These are phyloP conservation scores for Luehdorfia chinensis DNA, from an alignment of 1,140 invertebrate genomes.

Conservation along the genomic window DNA sequence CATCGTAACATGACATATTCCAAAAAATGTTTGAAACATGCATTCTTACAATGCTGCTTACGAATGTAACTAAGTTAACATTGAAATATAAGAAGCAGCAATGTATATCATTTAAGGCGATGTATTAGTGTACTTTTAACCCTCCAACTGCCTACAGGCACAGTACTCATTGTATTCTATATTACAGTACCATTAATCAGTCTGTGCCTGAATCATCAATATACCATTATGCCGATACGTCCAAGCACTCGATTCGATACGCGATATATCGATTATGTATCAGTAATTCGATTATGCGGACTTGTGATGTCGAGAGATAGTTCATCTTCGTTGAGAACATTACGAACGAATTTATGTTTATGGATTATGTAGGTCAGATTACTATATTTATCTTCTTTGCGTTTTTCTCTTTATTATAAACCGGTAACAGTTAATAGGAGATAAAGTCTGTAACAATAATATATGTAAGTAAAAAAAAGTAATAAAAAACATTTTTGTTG, in stretches of 20 bases:
- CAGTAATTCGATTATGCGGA: constrained; percentile 67
- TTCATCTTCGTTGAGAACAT: constrained; percentile 53
- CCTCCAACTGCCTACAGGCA: constrained; percentile 36
- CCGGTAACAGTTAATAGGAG: too few relatives aligned
- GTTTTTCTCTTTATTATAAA: not conserved
- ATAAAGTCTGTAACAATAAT: too few relatives aligned
- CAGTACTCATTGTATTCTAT: constrained; percentile 59
- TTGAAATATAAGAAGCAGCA: constrained; percentile 17
- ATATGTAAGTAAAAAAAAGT: too few relatives aligned
- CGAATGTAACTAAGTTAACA: not conserved
- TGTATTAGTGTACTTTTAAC: constrained; percentile 21
- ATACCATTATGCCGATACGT: constrained; percentile 71
- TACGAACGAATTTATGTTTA: constrained; percentile 47
- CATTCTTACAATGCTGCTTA: constrained; percentile 29
- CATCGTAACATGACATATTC: constrained; percentile 26
- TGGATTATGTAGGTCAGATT: constrained; percentile 24
- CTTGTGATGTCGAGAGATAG: constrained; percentile 49
- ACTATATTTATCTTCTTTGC: not conserved
- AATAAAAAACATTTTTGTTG: too few relatives aligned
- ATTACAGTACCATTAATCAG: constrained; percentile 69
- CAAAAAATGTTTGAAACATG: too few relatives aligned
- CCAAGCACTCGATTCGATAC: constrained; percentile 67
- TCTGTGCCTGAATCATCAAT: constrained; percentile 72
- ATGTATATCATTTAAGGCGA: constrained; percentile 26
- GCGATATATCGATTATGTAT: constrained; percentile 67